Percentiles rank a stretch among this genome's conserved stretches.
Conservation (phyloP, 2,113 vertebrate species). For the Camelus bactrianus region DNA sequence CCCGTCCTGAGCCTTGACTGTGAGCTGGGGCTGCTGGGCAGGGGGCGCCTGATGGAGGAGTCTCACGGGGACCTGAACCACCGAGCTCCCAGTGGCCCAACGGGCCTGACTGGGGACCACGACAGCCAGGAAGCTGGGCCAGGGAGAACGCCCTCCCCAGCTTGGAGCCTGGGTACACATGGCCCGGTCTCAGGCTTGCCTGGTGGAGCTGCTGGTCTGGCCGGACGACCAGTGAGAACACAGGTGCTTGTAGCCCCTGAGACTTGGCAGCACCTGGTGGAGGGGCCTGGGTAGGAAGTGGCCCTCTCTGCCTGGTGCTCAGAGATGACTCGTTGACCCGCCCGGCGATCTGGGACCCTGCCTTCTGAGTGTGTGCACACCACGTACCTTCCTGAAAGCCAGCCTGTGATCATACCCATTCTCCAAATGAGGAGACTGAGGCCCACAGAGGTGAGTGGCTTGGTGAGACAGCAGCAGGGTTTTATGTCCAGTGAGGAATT, state of each 20-base stretch:
- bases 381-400: background rate
- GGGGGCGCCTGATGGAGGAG: background rate
- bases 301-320: background rate
- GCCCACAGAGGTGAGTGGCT: background rate
- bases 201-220: background rate
- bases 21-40: background rate
- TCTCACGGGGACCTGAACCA: background rate
- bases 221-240: background rate
- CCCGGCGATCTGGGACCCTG: background rate
- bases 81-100: rapidly evolving
- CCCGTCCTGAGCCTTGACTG: too few species aligned
- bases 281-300: background rate
- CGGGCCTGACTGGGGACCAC: background rate
- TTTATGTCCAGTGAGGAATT: background rate
- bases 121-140: rapidly evolving
- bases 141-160: rapidly evolving
- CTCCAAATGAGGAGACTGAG: background rate
- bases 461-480: rapidly evolving
- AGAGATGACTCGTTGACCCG: rapidly evolving
- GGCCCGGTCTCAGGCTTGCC: rapidly evolving
- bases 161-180: background rate
- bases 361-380: background rate
- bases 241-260: rapidly evolving
- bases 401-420: background rate
- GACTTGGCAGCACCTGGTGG: rapidly evolving